Evolutionary conservation across 2,888 invertebrate genomes (phyloP).

Genomic region (Callosobruchus maculatus): DNA sequence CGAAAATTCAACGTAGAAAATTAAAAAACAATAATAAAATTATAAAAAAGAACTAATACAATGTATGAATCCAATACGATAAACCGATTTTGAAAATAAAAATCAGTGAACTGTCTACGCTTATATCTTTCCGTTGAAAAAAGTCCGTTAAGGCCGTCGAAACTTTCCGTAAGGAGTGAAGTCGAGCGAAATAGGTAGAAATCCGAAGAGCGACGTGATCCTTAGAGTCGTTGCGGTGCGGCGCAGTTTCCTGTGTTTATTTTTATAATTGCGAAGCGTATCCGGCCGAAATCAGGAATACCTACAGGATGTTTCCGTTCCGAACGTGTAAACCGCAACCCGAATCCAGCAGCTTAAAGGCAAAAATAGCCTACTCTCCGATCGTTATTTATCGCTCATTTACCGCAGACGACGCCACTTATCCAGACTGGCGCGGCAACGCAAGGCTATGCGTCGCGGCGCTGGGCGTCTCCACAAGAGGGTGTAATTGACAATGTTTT

Average conservation of each 20-base stretch:
- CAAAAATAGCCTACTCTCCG: neutral
- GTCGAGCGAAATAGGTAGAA: neutral
- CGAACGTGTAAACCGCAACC: neutral
- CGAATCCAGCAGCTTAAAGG: neutral
- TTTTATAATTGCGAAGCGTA: neutral
- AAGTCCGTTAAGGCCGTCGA: no score
- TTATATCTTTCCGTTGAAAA: no score
- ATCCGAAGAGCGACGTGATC: neutral
- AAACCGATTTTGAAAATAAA: no score
- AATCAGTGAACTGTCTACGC: no score
- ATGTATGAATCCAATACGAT: no score
- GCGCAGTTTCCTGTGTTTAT: constrained; percentile 1
- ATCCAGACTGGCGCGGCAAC: neutral
- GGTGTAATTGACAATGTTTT: no score
- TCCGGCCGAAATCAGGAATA: constrained; percentile 1
- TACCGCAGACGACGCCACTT: neutral
- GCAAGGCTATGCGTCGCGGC: no score
- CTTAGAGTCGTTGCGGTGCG: neutral
- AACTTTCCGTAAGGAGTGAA: neutral
- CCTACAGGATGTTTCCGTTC: neutral
- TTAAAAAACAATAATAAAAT: no score
- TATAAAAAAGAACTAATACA: no score
- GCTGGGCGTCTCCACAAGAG: no score
- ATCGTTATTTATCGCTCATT: neutral
- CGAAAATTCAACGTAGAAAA: no score